Conservation (phyloP, 2,888 invertebrate genomes). For the Ochropleura plecta region DNA sequence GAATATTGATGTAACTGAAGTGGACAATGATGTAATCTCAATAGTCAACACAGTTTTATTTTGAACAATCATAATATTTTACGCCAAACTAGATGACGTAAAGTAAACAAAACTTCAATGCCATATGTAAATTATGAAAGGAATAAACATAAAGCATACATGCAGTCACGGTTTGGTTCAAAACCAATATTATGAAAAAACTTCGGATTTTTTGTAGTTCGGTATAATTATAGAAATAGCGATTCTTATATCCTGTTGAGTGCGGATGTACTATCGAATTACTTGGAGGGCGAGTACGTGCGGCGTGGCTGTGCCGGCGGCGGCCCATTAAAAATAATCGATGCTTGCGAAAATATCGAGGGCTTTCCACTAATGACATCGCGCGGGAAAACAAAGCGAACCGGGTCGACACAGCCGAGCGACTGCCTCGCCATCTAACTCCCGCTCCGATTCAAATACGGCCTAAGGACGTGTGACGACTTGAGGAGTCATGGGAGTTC, state of each 20-base stretch:
- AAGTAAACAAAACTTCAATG: constrained; percentile 35
- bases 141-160: constrained; percentile 17
- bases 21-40: constrained; percentile 15
- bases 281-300: constrained; percentile 70
- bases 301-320: constrained; percentile 79
- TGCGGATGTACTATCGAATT: constrained; percentile 68
- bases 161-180: constrained; percentile 16
- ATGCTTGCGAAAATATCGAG: constrained; percentile 89
- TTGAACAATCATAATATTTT: constrained; percentile 13
- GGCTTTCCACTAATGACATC: constrained; percentile 89
- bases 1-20: constrained; percentile 4
- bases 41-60: constrained; percentile 1
- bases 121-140: constrained; percentile 33
- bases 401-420: constrained; percentile 71
- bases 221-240: constrained; percentile 34
- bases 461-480: constrained; percentile 62
- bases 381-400: constrained; percentile 86
- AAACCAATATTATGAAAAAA: constrained; percentile 29
- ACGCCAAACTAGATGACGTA: constrained; percentile 21
- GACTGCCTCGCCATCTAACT: constrained; percentile 57
- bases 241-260: constrained; percentile 53
- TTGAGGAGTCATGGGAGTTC: constrained; percentile 58
- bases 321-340: constrained; percentile 90
- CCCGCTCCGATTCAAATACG: constrained; percentile 60
- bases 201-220: constrained; percentile 29